phyloP scores from a whole-genome alignment of 2,888 invertebrate genomes.

The Cataglyphis albicans region DNA sequence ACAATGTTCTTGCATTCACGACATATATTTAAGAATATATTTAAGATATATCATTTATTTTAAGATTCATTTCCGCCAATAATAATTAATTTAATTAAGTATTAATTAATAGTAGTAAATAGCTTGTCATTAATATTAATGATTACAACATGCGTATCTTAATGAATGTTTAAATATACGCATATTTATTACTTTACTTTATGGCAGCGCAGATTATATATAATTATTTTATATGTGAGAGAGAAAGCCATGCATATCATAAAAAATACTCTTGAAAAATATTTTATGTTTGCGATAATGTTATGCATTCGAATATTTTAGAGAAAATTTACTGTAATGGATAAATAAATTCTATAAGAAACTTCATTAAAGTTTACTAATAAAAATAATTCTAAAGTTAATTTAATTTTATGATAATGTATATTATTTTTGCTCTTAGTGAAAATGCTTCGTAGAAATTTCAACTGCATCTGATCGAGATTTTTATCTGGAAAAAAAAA shows the following conservation, averaged over 20 bases:
- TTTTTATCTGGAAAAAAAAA: not conserved
- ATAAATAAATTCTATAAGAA: not conserved
- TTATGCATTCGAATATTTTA: not conserved
- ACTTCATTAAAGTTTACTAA: not conserved
- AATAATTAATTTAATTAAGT: slow-evolving; percentile 11
- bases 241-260: not conserved
- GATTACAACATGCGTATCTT: not conserved
- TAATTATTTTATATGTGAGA: not conserved
- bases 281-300: not conserved
- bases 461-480: not conserved
- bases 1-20: not conserved
- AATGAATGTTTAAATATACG: not conserved
- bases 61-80: not conserved
- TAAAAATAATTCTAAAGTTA: not conserved
- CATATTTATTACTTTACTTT: not conserved
- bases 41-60: not conserved
- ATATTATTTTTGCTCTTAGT: not conserved
- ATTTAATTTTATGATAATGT: not conserved
- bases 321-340: not conserved
- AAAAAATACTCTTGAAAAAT: not conserved
- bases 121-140: not conserved
- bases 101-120: not conserved
- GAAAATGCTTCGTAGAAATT: slow-evolving; percentile 15
- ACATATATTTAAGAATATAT: not conserved
- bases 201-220: not conserved